Conservation (phyloP, 2,888 invertebrate genomes). For the Drosophila planitibia region DNA sequence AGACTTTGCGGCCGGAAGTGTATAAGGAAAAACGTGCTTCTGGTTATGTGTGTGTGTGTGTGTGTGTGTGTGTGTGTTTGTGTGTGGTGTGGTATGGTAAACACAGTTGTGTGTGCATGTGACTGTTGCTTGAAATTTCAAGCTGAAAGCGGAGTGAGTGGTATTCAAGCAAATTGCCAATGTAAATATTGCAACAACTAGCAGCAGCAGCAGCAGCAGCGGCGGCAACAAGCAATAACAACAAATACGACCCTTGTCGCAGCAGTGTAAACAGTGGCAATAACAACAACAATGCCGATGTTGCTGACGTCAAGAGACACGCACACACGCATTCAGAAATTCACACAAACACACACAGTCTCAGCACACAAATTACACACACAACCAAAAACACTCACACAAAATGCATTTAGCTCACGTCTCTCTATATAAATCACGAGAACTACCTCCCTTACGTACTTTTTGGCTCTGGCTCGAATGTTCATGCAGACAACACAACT, state of each 20-base stretch:
- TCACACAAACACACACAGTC: conserved; percentile 10
- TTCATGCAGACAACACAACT: conserved; percentile 72
- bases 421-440: conserved; percentile 2
- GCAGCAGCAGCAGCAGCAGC: conserved; percentile 6
- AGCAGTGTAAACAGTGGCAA: conserved; percentile 74
- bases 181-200: conserved; percentile 74
- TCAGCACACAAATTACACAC: conserved; percentile 5
- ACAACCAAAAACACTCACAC: conserved; percentile 16
- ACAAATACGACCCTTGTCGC: conserved; percentile 67
- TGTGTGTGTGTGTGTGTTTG: conserved; percentile 17
- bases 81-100: conserved; percentile 9
- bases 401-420: conserved; percentile 62
- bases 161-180: conserved; percentile 73
- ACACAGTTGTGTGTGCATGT: conserved; percentile 11
- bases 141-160: conserved; percentile 43
- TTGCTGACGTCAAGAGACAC: conserved; percentile 71
- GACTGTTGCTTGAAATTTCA: conserved; percentile 30
- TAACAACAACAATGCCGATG: conserved; percentile 53
- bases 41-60: conserved; percentile 15
- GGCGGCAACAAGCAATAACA: conserved; percentile 60
- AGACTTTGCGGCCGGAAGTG: conserved; percentile 61
- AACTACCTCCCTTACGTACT: neutral
- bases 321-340: conserved; percentile 19
- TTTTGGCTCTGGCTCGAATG: conserved; percentile 14
- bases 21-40: conserved; percentile 39